These are phyloP conservation scores for Papilio glaucus DNA, from an alignment of 1,140 invertebrate genomes.

Conservation along the genomic window DNA sequence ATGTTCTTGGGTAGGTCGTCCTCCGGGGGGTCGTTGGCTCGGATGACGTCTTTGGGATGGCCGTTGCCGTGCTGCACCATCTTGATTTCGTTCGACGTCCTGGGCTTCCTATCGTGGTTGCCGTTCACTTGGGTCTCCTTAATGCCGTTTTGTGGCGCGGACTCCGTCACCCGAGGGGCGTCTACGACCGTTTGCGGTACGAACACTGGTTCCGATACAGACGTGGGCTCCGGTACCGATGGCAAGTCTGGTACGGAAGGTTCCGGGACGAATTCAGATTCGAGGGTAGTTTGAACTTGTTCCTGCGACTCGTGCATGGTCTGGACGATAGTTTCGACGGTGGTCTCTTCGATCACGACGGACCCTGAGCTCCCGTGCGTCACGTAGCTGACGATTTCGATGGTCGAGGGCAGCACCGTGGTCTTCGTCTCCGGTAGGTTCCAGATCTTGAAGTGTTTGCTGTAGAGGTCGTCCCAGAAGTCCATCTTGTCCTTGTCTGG, in stretches of 20 bases:
- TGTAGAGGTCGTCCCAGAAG: constrained; percentile 78
- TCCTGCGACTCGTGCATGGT: not conserved
- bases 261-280: not conserved
- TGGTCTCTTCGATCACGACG: not conserved
- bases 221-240: not conserved
- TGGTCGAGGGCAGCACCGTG: not conserved
- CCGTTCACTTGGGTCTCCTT: constrained; percentile 52
- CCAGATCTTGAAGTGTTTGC: constrained; percentile 72
- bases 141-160: constrained; percentile 44
- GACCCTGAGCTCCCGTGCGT: constrained; percentile 18
- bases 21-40: constrained; percentile 76
- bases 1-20: constrained; percentile 80
- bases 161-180: constrained; percentile 19
- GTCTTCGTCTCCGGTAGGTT: constrained; percentile 55
- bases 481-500: constrained; percentile 76
- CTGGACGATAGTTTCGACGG: constrained; percentile 17
- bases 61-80: constrained; percentile 67
- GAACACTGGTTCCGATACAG: not conserved
- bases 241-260: not conserved
- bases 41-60: constrained; percentile 71
- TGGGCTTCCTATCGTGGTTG: constrained; percentile 53
- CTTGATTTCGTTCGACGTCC: constrained; percentile 76
- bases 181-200: not conserved
- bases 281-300: not conserved
- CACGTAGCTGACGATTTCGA: constrained; percentile 36